phyloP scores from a whole-genome alignment of 1,140 invertebrate species.

The Sinella curviseta region DNA sequence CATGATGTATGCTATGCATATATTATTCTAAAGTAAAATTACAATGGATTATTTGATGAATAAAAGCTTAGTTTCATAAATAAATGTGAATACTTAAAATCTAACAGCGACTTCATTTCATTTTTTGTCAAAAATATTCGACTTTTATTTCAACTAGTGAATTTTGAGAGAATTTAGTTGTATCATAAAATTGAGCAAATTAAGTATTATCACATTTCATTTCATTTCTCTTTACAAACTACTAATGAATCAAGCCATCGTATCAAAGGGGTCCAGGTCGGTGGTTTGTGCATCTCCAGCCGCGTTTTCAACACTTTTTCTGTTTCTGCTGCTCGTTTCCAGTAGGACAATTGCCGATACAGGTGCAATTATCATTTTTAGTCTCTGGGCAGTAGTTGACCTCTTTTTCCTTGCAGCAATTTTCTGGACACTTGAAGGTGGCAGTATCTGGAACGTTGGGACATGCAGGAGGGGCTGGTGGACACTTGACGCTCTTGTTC shows the following conservation, averaged over 20 bases:
- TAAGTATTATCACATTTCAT: too few species aligned
- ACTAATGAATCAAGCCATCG: too few species aligned
- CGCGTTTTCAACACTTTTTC: neutral
- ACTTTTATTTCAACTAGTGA: too few species aligned
- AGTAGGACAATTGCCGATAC: neutral
- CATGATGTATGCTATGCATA: too few species aligned
- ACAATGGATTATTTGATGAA: neutral
- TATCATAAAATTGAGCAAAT: too few species aligned
- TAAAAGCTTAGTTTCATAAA: neutral
- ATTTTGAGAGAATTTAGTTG: too few species aligned
- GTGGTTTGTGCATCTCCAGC: too few species aligned
- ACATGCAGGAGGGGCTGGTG: neutral
- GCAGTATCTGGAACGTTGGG: neutral
- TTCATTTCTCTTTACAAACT: too few species aligned
- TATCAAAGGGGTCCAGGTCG: too few species aligned
- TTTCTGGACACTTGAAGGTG: neutral
- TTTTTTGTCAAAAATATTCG: too few species aligned
- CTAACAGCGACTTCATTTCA: too few species aligned
- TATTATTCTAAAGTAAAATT: too few species aligned
- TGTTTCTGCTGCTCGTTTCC: neutral
- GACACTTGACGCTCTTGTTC: neutral
- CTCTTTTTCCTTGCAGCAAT: neutral
- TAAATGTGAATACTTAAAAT: neutral
- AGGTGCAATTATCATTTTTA: neutral
- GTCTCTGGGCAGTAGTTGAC: neutral